Evolutionary conservation across 1,140 invertebrate genomes (phyloP).

Genomic region (Neocloeon triangulifer): DNA sequence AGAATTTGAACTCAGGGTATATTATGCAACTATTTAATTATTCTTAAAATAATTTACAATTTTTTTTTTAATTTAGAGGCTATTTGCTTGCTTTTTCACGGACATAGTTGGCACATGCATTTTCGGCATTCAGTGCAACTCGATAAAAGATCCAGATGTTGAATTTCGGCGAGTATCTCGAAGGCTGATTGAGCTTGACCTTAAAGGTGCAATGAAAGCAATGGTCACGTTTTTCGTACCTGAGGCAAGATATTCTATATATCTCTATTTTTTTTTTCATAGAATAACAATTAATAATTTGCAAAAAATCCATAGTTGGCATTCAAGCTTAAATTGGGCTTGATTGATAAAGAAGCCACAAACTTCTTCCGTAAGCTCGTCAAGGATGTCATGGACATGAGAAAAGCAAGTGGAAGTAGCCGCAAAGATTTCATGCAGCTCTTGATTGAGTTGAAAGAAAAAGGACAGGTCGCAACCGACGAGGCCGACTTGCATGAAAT

Average conservation of each 20-base stretch:
- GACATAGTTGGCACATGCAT: constrained; percentile 23
- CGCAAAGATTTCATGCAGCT: constrained; percentile 27
- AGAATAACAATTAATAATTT: no score
- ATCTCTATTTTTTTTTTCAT: no score
- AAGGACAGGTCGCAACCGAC: constrained; percentile 11
- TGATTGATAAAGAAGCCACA: constrained; percentile 9
- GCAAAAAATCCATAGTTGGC: background rate
- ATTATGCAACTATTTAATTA: background rate
- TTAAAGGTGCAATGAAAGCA: constrained; percentile 8
- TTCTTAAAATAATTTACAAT: background rate
- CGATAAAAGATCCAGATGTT: constrained; percentile 12
- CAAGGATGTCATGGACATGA: constrained; percentile 20
- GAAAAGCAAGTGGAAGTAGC: constrained; percentile 20
- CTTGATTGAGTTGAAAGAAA: constrained; percentile 21
- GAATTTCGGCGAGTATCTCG: constrained; percentile 14
- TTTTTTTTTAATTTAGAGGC: background rate
- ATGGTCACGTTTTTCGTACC: background rate
- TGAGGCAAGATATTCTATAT: no score
- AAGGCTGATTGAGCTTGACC: constrained; percentile 11
- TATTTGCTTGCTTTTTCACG: constrained; percentile 18
- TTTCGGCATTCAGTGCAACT: constrained; percentile 19
- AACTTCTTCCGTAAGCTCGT: constrained; percentile 18
- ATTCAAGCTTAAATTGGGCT: constrained; percentile 9
- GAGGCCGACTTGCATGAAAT: constrained; percentile 10
- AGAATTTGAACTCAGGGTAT: background rate